Conservation (phyloP, 2,113 vertebrate genomes). For the Pristiophorus japonicus region DNA sequence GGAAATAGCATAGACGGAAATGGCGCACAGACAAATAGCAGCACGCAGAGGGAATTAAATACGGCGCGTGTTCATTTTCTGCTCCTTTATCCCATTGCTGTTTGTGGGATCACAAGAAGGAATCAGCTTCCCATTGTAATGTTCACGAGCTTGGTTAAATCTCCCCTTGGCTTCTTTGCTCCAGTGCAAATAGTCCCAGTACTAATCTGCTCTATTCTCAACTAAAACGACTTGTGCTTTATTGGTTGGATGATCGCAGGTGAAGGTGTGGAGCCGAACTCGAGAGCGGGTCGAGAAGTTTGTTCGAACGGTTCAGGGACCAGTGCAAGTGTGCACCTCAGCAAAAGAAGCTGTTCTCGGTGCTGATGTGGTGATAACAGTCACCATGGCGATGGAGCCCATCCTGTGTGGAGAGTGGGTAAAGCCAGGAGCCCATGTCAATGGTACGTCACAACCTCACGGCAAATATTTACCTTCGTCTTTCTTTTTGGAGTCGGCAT, state of each 20-base stretch:
- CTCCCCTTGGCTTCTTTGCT: no score
- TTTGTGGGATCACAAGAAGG: neutral
- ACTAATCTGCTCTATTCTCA: neutral
- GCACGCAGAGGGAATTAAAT: no score
- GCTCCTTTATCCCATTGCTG: neutral
- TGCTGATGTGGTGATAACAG: slow-evolving; percentile 85
- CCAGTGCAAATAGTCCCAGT: neutral
- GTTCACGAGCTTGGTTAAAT: no score
- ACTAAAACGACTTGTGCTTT: neutral
- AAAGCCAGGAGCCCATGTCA: slow-evolving; percentile 86
- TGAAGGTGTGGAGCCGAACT: slow-evolving; percentile 78
- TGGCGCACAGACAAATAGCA: no score
- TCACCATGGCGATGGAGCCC: slow-evolving; percentile 73
- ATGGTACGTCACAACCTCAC: slow-evolving; percentile 61
- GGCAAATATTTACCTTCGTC: neutral
- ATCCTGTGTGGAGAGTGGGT: slow-evolving; percentile 83
- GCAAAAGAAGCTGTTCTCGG: slow-evolving; percentile 72
- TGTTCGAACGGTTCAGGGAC: slow-evolving; percentile 50
- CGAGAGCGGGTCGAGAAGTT: slow-evolving; percentile 62
- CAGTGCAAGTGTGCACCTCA: slow-evolving; percentile 62
- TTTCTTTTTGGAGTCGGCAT: neutral
- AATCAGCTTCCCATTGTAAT: neutral
- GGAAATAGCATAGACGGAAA: no score
- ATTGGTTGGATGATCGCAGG: slow-evolving; percentile 53
- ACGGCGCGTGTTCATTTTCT: no score